Evolutionary conservation across 1,140 invertebrate species (phyloP).

Genomic region (Heterodera schachtii): DNA sequence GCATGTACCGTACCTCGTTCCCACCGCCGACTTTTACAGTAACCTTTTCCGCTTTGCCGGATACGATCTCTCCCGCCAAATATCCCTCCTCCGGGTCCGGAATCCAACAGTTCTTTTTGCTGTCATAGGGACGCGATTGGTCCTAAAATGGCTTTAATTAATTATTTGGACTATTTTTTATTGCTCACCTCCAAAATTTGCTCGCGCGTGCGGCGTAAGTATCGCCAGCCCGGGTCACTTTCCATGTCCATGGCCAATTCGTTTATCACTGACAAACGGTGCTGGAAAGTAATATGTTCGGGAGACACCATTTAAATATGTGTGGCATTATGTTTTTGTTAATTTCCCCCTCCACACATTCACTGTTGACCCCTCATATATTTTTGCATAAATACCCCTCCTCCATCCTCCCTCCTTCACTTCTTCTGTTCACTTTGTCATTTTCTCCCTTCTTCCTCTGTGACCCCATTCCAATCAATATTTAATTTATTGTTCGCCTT

Average conservation of each 20-base stretch:
- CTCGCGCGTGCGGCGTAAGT: constrained; percentile 60
- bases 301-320: too few relatives aligned
- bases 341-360: too few relatives aligned
- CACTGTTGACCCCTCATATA: too few relatives aligned
- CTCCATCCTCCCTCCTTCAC: too few relatives aligned
- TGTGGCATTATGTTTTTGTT: too few relatives aligned
- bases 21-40: constrained; percentile 72
- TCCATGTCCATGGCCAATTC: constrained; percentile 55
- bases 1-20: constrained; percentile 43
- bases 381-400: too few relatives aligned
- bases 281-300: too few relatives aligned
- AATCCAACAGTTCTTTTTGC: constrained; percentile 64
- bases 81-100: constrained; percentile 69
- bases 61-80: constrained; percentile 91
- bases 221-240: constrained; percentile 64
- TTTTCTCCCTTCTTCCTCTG: too few relatives aligned
- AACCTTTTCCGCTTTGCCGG: constrained; percentile 94
- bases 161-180: constrained; percentile 1
- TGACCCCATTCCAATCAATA: too few relatives aligned
- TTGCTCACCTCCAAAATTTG: constrained; percentile 56
- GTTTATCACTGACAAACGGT: background rate
- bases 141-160: constrained; percentile 48
- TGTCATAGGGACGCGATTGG: constrained; percentile 62
- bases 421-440: too few relatives aligned
- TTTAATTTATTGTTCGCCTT: too few relatives aligned